Evolutionary conservation across 2,113 vertebrate genomes (phyloP), one percentile per base, ranked within the genome.

Genomic region (Varanus komodoensis): DNA sequence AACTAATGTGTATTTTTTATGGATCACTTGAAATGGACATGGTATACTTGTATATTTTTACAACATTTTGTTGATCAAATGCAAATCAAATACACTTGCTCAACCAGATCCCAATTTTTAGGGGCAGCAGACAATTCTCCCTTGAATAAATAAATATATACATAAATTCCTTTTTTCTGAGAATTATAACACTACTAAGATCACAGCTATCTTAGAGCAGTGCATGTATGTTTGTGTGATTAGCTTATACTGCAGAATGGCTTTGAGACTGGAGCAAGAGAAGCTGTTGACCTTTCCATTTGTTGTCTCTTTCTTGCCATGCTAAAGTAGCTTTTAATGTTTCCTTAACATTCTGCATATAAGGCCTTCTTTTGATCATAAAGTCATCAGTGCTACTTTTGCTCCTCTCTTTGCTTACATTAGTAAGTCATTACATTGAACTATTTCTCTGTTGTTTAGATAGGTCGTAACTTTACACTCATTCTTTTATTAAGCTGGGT

Each of bases 401-500:
- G 38, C 34, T 64, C 57, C 57, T 64, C 38, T 67, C 57, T 67
- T 3, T 29, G 52, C 32, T 61, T 82, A 82, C 21, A 34, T 82
- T 64, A 82, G 34, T 54, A 82, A 82, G 54, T n/a, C n/a, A 19
- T 82, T 64, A 82, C n/a, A 52, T 61, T 82, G 81, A 83, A 61
- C 67, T 67, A 83, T 83, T 38, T n/a, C 57, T 83, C 57, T 44
- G 57, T 8, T 67, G n/a, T 61, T 67, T 15, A 67, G 61, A 23
- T 83, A 57, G 61, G 82, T 61, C 67, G 61, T 25, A 68, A 67
- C 68, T 68, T 48, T 27, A 34, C 6, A 57, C 61, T 14, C 61
- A 3, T 83, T 68, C n/a, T 67, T 83, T 83, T 44, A 83, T 68
- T 44, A 44, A 61, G 82, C 57, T 83, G 34, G 4, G 8, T 67